A percentile compares a stretch with the other conserved stretches of the same genome.
These are phyloP conservation scores for Pissodes strobi DNA, from an alignment of 1,140 invertebrate species.

Conservation along the genomic window DNA sequence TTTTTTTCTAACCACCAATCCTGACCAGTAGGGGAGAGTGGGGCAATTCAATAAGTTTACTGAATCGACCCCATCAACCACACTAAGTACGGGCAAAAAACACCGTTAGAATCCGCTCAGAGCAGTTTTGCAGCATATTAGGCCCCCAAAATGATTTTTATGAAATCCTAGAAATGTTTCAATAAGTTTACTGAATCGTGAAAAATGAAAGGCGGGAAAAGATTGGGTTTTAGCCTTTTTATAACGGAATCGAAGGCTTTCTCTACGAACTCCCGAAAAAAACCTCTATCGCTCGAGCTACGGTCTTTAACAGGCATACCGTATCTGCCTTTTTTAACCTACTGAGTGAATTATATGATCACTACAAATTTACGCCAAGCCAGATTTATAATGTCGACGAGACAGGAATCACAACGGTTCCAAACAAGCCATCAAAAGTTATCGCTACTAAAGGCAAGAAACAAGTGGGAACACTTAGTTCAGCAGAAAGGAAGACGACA, in stretches of 20 bases:
- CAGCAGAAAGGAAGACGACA: not conserved
- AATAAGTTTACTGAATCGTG: no score
- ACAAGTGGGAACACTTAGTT: not conserved
- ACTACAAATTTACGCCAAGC: not conserved
- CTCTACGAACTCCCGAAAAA: slow-evolving; percentile 35
- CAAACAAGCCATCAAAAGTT: not conserved
- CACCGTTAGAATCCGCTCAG: no score
- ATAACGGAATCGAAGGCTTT: no score
- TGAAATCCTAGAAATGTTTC: no score
- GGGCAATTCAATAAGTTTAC: no score
- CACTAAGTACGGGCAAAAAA: no score
- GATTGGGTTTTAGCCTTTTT: slow-evolving; percentile 41
- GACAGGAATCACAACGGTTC: not conserved
- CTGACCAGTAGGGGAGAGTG: no score
- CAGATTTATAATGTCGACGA: slow-evolving; percentile 1
- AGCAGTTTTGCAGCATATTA: no score
- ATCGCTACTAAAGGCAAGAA: not conserved
- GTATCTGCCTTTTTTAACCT: slow-evolving; percentile 16
- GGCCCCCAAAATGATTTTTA: no score
- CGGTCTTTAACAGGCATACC: slow-evolving; percentile 42
- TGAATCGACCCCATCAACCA: no score
- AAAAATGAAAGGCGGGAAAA: slow-evolving; percentile 16
- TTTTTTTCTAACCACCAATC: no score
- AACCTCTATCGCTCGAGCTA: slow-evolving; percentile 46
- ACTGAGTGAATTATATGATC: not conserved